Evolutionary conservation across 2,888 invertebrate species (phyloP), one percentile per base, ranked within the genome.

Genomic region (Eilema griseolum): DNA sequence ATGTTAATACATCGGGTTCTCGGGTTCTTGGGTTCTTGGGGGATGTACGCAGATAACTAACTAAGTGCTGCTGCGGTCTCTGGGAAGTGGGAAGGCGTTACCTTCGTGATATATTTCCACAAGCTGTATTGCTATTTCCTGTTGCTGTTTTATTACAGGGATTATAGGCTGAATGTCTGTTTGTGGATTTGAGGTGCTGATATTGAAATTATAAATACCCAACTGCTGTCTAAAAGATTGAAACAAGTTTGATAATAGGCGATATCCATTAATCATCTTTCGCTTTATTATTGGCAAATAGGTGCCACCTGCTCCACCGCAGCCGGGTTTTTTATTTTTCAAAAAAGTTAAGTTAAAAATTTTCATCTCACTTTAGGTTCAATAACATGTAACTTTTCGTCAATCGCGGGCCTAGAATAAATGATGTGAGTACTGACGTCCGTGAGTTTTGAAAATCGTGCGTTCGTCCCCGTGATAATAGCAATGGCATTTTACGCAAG

Each of bases 1-100:
- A 77, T 68, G 74, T 72, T 76, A 76, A 81, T 77, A 67, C 71
- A 73, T 69, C 59, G 46, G 37, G 62, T 77, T 77, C 70, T 69
- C 67, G 71, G 66, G 33, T 8, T 11, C 33, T 8, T 2, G 16
- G 41, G 16, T 20, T 46, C 46, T 46, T 20, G 46, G 67, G 77
- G 59, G 70, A 75, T 80, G 74, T 80, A 23, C 33, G 77, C 71
- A 60, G 70, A 61, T 68, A 65, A 46, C 73, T 60, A 72, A 71
- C 57, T 66, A 65, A 64, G 73, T 72, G 66, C 66, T 74, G 72
- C 72, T 72, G 62, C n/a, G 66, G 63, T 72, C 64, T 77, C 71
- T 59, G 77, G 67, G 77, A 70, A 67, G 63, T 67, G 67, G 62
- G 26, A 33, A 56, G 61, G 67, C 57, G 65, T 71, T 62, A 73